Conservation (phyloP, 2,113 vertebrate species). For the Crotophaga sulcirostris region DNA sequence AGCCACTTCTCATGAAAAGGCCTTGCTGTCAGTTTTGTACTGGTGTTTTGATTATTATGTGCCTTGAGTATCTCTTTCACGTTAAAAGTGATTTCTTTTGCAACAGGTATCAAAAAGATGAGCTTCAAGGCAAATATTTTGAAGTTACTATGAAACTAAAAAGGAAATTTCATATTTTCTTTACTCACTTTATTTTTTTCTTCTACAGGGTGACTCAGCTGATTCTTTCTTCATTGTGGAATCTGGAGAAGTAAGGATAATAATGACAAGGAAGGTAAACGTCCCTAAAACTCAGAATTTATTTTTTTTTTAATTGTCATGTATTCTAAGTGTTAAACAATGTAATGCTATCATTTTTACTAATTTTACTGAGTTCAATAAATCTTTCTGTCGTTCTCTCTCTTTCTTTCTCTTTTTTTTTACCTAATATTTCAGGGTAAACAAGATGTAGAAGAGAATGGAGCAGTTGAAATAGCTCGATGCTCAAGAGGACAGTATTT, state of each 20-base stretch:
- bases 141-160: neutral
- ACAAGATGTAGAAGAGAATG: constrained; percentile 79
- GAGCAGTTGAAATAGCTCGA: constrained; percentile 90
- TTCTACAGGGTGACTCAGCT: constrained; percentile 88
- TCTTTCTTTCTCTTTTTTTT: neutral
- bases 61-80: neutral
- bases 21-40: neutral
- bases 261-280: constrained; percentile 93
- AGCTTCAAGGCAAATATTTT: neutral
- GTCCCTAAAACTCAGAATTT: neutral
- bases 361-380: neutral
- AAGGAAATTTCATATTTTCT: neutral
- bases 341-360: neutral
- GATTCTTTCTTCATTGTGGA: constrained; percentile 98
- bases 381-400: neutral
- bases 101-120: neutral
- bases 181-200: neutral
- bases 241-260: constrained; percentile 97
- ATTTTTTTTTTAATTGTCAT: neutral
- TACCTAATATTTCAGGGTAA: constrained; percentile 66
- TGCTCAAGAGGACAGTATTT: constrained; percentile 97
- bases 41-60: neutral
- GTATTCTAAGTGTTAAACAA: neutral
- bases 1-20: neutral
- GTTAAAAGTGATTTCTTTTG: neutral